Percentiles rank a stretch among this genome's conserved stretches.
phyloP scores from a whole-genome alignment of 2,888 invertebrate genomes.

The Pterostichus niger region DNA sequence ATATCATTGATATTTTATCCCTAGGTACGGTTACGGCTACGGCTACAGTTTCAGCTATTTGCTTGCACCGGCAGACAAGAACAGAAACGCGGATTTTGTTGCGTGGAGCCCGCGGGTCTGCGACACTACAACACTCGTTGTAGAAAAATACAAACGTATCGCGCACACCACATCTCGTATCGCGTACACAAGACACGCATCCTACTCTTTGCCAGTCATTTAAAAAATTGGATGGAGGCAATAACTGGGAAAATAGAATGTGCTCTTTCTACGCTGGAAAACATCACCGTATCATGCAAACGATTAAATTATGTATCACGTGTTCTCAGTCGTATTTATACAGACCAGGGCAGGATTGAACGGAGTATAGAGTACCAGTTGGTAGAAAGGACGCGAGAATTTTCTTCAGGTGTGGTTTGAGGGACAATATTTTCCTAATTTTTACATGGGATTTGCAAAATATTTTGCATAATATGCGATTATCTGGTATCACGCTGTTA shows the following conservation, averaged over 20 bases:
- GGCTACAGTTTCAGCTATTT: neutral
- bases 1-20: no score
- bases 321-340: constrained; percentile 63
- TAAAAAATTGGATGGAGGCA: constrained; percentile 61
- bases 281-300: constrained; percentile 63
- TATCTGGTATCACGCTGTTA: no score
- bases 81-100: neutral
- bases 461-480: neutral
- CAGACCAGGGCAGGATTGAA: constrained; percentile 4
- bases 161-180: neutral
- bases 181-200: constrained; percentile 43
- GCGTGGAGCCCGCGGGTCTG: constrained; percentile 13
- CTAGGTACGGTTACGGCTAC: neutral
- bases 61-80: neutral
- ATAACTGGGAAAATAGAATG: constrained; percentile 37
- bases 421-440: constrained; percentile 29
- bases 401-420: constrained; percentile 7
- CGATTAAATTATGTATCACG: constrained; percentile 66
- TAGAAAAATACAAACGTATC: neutral
- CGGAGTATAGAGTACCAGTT: constrained; percentile 21
- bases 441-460: neutral
- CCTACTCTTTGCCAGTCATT: constrained; percentile 45
- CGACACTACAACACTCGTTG: neutral
- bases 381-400: constrained; percentile 2
- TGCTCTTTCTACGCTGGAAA: constrained; percentile 51